Evolutionary conservation across 2,888 invertebrate species (phyloP).

Genomic region (Ceriagrion tenellum): DNA sequence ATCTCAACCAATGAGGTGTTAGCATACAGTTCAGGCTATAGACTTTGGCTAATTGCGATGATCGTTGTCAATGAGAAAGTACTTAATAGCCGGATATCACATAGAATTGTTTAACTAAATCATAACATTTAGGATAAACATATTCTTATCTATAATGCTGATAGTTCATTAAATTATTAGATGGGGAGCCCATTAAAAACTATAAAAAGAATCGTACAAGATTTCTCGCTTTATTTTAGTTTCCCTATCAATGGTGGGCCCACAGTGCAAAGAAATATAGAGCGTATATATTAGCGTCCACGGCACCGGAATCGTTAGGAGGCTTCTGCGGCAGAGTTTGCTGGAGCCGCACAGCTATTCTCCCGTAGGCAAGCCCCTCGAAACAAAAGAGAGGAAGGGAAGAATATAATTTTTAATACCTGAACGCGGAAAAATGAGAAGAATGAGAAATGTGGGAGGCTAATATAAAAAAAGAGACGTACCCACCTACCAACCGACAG

Average conservation of each 20-base stretch:
- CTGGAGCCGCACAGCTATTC: neutral
- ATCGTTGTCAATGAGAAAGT: no score
- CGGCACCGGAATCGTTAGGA: neutral
- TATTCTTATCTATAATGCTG: no score
- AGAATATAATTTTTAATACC: neutral
- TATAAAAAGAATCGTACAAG: no score
- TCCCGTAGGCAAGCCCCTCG: neutral
- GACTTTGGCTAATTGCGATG: no score
- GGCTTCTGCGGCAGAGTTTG: neutral
- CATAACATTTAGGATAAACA: no score
- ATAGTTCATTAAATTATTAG: no score
- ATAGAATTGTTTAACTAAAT: no score
- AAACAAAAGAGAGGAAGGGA: neutral
- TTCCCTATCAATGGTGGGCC: neutral
- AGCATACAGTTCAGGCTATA: no score
- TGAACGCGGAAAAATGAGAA: neutral
- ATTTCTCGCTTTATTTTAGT: neutral
- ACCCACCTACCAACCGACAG: neutral
- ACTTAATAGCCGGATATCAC: no score
- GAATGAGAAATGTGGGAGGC: neutral
- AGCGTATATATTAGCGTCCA: neutral
- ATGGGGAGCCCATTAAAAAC: no score
- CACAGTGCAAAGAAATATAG: neutral
- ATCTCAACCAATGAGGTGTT: no score
- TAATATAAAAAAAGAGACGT: neutral